These are phyloP conservation scores for Exaiptasia diaphana DNA, from an alignment of 64 coral and sea anemone genomes.

Conservation along the genomic window DNA sequence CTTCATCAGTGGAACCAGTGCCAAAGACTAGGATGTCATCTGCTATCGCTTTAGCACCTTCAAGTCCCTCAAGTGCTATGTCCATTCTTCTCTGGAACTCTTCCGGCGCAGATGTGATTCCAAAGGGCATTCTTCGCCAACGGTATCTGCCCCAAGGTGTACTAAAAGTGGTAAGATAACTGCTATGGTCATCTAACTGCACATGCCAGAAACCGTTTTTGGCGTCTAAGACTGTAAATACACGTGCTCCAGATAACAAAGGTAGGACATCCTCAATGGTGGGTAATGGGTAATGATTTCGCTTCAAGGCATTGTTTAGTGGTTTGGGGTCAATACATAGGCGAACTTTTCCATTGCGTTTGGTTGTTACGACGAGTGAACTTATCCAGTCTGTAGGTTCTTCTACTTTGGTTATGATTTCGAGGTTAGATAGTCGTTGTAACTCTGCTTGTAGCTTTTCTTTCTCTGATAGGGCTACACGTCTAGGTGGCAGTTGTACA, in stretches of 20 bases:
- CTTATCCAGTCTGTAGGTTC: conserved; percentile 32
- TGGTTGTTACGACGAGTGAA: conserved; percentile 15
- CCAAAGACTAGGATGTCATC: conserved; percentile 60
- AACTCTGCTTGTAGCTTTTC: neutral
- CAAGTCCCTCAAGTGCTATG: conserved; percentile 22
- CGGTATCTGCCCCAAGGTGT: conserved; percentile 35
- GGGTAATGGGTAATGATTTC: conserved; percentile 45
- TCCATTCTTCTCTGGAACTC: conserved; percentile 54
- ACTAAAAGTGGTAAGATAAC: conserved; percentile 21
- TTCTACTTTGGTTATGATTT: neutral
- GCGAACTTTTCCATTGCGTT: conserved; percentile 20
- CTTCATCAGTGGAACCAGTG: neutral
- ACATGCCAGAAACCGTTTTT: conserved; percentile 45
- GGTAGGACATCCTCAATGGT: conserved; percentile 30
- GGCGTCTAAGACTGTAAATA: conserved; percentile 19
- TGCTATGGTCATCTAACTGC: neutral
- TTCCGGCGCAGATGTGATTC: conserved; percentile 18
- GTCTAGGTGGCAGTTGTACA: neutral
- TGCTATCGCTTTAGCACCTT: neutral
- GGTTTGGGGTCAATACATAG: conserved; percentile 42
- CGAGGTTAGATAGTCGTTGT: neutral
- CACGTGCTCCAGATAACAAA: neutral
- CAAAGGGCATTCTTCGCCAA: conserved; percentile 53
- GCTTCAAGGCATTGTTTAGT: conserved; percentile 39
- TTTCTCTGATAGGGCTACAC: neutral